Evolutionary conservation across 2,113 vertebrate species (phyloP).

Genomic region (Cairina moschata): DNA sequence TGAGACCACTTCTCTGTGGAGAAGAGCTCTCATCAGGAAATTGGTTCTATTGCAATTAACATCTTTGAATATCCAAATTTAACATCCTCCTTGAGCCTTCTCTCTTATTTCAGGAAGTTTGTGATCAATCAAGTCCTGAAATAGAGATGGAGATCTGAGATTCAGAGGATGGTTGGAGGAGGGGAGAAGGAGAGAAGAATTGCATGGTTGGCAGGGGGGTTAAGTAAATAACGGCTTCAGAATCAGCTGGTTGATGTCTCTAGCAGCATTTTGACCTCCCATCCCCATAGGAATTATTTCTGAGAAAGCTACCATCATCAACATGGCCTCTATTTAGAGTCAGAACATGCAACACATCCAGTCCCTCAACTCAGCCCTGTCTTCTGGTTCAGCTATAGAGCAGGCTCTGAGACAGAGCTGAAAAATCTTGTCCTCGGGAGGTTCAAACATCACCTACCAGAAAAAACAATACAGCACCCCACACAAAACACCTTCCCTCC

Average conservation of each 20-base stretch:
- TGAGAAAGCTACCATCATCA: neutral
- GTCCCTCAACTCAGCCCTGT: neutral
- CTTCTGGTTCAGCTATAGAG: neutral
- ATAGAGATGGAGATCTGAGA: constrained; percentile 30
- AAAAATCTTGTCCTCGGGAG: neutral
- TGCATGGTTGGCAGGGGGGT: neutral
- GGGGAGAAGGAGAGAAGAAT: neutral
- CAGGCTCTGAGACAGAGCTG: neutral
- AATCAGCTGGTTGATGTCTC: constrained; percentile 2
- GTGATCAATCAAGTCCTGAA: constrained; percentile 43
- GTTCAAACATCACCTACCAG: neutral
- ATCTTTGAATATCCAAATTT: constrained; percentile 63
- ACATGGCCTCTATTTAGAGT: neutral
- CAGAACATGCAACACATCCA: neutral
- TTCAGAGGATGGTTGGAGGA: neutral
- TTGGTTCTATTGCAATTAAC: constrained; percentile 58
- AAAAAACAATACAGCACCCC: neutral
- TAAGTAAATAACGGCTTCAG: constrained; percentile 3
- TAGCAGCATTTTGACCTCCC: neutral
- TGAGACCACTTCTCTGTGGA: constrained; percentile 52
- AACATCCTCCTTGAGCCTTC: constrained; percentile 57
- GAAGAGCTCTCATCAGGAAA: constrained; percentile 59
- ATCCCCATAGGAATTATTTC: neutral
- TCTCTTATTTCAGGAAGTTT: constrained; percentile 58
- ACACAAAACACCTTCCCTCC: neutral